Evolutionary conservation across 2,113 vertebrate genomes (phyloP).

Genomic region (Caloenas nicobarica): DNA sequence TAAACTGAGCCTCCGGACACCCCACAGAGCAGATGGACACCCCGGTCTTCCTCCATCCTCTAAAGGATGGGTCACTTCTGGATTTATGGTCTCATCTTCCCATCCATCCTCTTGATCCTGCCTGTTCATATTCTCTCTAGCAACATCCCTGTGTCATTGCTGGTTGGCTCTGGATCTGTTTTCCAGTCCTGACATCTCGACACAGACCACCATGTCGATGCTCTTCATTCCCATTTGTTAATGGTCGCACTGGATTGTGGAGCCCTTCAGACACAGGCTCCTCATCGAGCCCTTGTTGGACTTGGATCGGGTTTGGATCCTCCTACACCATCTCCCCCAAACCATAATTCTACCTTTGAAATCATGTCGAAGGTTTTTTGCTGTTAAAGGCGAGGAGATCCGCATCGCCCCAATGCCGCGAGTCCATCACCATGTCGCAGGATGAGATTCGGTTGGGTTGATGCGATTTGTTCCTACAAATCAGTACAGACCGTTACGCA

Average conservation of each 20-base stretch:
- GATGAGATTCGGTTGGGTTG: background rate
- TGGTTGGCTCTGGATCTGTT: background rate
- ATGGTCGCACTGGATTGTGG: background rate
- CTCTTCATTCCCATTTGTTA: background rate
- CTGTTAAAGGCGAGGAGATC: background rate
- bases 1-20: background rate
- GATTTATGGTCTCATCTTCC: background rate
- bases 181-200: background rate
- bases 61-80: background rate
- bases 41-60: accelerated
- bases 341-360: background rate
- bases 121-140: accelerated
- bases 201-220: accelerated
- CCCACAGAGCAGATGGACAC: background rate
- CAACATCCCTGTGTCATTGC: background rate
- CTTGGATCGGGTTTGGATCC: background rate
- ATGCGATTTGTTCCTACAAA: background rate
- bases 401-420: accelerated
- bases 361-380: background rate
- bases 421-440: background rate
- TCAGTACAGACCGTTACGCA: background rate
- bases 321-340: background rate
- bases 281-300: background rate
- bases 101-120: background rate
- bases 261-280: accelerated